Evolutionary conservation across 2,888 invertebrate species (phyloP).

Genomic region (Serripes groenlandicus): DNA sequence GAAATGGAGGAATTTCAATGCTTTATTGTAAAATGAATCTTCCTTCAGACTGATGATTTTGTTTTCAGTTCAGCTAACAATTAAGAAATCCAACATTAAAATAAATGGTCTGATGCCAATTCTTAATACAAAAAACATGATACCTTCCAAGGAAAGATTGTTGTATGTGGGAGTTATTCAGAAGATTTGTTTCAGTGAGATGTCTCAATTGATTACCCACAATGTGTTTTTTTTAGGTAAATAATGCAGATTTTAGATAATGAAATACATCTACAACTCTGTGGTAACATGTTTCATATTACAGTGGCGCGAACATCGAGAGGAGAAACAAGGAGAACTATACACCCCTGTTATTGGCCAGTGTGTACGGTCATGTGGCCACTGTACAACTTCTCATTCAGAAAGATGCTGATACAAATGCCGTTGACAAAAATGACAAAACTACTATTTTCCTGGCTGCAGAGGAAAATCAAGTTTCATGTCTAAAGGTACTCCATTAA

Average conservation of each 20-base stretch:
- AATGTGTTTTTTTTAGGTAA: not conserved
- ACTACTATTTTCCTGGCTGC: conserved; percentile 86
- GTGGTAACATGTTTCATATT: too few species aligned
- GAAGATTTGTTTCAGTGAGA: not conserved
- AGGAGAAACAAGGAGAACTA: conserved; percentile 86
- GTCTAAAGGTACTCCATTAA: conserved; percentile 85
- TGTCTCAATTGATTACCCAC: not conserved
- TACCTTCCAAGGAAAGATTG: not conserved
- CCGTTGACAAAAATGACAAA: conserved; percentile 86
- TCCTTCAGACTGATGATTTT: too few species aligned
- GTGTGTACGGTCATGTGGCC: conserved; percentile 84
- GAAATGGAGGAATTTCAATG: too few species aligned
- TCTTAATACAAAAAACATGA: not conserved
- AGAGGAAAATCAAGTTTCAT: conserved; percentile 85
- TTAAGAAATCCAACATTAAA: too few species aligned
- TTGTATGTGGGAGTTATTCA: not conserved
- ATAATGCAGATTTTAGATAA: not conserved
- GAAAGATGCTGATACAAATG: conserved; percentile 84
- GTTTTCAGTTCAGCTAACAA: too few species aligned
- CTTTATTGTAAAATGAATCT: too few species aligned
- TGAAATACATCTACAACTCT: too few species aligned
- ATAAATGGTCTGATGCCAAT: not conserved
- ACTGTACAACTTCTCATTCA: conserved; percentile 84
- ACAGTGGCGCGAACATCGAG: conserved; percentile 85
- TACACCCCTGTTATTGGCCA: conserved; percentile 87